These are phyloP conservation scores for Atherinosoma microstoma DNA, from an alignment of 2,797 vertebrate genomes.

Conservation along the genomic window DNA sequence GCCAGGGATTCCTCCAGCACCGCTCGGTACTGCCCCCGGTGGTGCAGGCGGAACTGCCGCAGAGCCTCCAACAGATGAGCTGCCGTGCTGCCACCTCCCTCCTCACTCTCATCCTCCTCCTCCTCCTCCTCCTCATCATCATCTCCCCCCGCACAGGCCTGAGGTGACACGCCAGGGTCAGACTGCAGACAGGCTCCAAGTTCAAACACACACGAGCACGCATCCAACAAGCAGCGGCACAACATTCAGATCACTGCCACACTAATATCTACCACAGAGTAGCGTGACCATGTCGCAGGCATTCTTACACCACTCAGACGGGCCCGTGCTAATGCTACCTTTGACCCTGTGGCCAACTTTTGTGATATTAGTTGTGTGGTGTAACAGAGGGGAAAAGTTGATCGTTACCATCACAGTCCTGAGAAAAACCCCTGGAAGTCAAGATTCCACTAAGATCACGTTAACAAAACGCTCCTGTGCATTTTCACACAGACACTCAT, in stretches of 20 bases:
- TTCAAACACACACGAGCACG: slow-evolving; percentile 56
- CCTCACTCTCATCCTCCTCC: slow-evolving; percentile 76
- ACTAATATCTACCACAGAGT: slow-evolving; percentile 48
- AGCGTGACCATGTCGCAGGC: slow-evolving; percentile 36
- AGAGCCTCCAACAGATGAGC: slow-evolving; percentile 94
- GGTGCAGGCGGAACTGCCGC: slow-evolving; percentile 97
- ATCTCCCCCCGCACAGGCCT: slow-evolving; percentile 89
- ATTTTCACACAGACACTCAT: slow-evolving; percentile 15
- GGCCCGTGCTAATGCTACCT: slow-evolving; percentile 53
- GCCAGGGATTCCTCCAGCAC: slow-evolving; percentile 96
- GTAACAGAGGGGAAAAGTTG: slow-evolving; percentile 23
- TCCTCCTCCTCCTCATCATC: slow-evolving; percentile 56
- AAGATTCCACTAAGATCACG: slow-evolving; percentile 35
- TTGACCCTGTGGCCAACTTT: slow-evolving; percentile 66
- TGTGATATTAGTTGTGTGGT: slow-evolving; percentile 57
- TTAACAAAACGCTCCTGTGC: slow-evolving; percentile 15
- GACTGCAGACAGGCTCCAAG: slow-evolving; percentile 77
- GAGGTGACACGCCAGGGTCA: slow-evolving; percentile 97
- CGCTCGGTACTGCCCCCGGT: slow-evolving; percentile 96
- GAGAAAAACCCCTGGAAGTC: slow-evolving; percentile 46
- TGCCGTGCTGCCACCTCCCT: slow-evolving; percentile 88
- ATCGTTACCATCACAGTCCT: slow-evolving; percentile 48
- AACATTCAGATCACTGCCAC: slow-evolving; percentile 35
- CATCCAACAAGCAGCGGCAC: slow-evolving; percentile 48
- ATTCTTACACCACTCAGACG: slow-evolving; percentile 45